A percentile compares a stretch with the other conserved stretches of the same genome.
Conservation (phyloP, 2,113 vertebrate species). For the Pan paniscus region DNA sequence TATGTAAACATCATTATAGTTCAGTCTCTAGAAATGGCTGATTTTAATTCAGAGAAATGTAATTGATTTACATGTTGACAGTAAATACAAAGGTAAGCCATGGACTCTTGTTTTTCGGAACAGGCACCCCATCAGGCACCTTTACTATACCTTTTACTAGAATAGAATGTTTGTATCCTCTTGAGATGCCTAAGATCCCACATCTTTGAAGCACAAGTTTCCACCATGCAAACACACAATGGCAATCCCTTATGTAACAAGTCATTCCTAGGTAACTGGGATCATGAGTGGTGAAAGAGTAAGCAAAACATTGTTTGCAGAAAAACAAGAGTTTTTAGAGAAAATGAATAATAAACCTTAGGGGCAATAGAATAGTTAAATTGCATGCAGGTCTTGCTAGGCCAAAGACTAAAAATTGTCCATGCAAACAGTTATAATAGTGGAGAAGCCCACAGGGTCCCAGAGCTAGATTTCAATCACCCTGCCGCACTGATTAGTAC, state of each 20-base stretch:
- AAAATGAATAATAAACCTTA: background rate
- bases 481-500: background rate
- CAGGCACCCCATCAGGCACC: background rate
- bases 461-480: background rate
- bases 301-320: background rate
- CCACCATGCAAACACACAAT: background rate
- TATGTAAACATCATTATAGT: conserved; percentile 17
- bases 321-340: conserved; percentile 12
- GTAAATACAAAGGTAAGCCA: background rate
- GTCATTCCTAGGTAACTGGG: conserved; percentile 1
- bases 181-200: background rate
- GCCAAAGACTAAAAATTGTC: background rate
- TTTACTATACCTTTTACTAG: background rate
- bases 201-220: background rate
- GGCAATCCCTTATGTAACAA: conserved; percentile 66
- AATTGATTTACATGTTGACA: background rate
- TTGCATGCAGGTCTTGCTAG: background rate
- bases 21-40: conserved; percentile 17
- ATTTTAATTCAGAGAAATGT: background rate
- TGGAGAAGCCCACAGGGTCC: background rate
- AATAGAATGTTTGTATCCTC: background rate
- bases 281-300: background rate
- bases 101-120: background rate
- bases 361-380: background rate
- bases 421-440: background rate